Conservation (phyloP, 1,140 invertebrate genomes). For the Matsumurasca onukii region DNA sequence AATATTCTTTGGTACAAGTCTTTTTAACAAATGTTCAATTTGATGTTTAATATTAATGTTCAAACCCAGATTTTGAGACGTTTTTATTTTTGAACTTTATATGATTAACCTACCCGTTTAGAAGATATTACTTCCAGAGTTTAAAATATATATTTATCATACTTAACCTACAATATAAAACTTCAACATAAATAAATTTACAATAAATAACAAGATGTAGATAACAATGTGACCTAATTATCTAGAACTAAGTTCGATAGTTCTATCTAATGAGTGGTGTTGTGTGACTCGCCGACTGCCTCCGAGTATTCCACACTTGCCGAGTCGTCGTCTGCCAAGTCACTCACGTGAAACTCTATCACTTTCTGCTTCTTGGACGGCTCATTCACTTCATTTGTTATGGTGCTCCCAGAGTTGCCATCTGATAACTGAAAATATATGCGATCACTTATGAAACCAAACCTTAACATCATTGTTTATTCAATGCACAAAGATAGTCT, state of each 20-base stretch:
- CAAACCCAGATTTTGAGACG: no score
- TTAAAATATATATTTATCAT: not conserved
- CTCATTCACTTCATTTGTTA: conserved; percentile 11
- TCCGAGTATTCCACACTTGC: conserved; percentile 13
- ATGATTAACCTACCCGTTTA: no score
- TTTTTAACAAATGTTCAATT: no score
- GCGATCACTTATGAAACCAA: no score
- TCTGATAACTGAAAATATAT: conserved; percentile 13
- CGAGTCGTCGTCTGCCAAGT: conserved; percentile 12
- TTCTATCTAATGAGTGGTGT: conserved; percentile 15
- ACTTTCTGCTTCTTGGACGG: not conserved
- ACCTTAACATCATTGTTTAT: no score
- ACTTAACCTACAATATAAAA: conserved; percentile 11
- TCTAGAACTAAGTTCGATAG: not conserved
- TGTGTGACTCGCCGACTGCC: conserved; percentile 5
- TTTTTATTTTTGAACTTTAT: no score
- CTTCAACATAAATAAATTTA: conserved; percentile 20
- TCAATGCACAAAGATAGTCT: no score
- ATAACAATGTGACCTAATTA: not conserved
- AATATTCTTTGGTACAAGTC: no score
- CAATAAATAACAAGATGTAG: not conserved
- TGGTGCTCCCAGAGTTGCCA: not conserved
- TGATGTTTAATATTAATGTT: no score
- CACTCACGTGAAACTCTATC: conserved; percentile 8
- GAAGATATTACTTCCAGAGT: no score